Evolutionary conservation across 2,888 invertebrate genomes (phyloP).

Genomic region (Perithous albicinctus): DNA sequence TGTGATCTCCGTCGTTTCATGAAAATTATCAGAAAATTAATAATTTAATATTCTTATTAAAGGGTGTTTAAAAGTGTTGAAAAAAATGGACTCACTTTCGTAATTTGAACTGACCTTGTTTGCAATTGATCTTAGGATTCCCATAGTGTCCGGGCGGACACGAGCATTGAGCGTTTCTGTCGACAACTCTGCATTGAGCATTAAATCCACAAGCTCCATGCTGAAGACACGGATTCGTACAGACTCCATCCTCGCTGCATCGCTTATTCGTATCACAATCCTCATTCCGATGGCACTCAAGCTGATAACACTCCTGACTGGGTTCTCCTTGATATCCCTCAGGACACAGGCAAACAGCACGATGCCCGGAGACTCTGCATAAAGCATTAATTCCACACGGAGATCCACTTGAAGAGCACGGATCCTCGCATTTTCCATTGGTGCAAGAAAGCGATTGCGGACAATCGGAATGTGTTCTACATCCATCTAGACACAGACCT

Average conservation of each 20-base stretch:
- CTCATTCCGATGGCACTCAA: conserved; percentile 91
- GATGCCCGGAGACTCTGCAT: conserved; percentile 92
- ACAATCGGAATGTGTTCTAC: conserved; percentile 92
- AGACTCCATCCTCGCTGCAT: conserved; percentile 90
- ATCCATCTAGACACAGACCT: conserved; percentile 92
- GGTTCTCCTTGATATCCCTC: conserved; percentile 94
- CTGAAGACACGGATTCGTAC: conserved; percentile 93
- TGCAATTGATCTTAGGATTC: conserved; percentile 89
- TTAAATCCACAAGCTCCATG: conserved; percentile 92
- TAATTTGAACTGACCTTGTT: conserved; percentile 84
- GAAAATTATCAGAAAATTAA: background rate
- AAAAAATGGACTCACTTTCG: background rate
- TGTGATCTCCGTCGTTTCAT: no score
- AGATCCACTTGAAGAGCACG: conserved; percentile 88
- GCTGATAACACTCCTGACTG: conserved; percentile 89
- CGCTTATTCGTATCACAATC: conserved; percentile 93
- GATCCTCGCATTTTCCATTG: conserved; percentile 89
- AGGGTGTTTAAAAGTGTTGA: background rate
- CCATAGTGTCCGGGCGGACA: conserved; percentile 91
- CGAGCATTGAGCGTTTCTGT: conserved; percentile 91
- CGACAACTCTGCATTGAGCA: conserved; percentile 93
- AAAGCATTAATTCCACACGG: conserved; percentile 93
- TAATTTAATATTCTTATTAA: background rate
- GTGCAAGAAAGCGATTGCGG: conserved; percentile 91
- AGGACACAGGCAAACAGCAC: conserved; percentile 94